Base-by-base conservation (phyloP, 2,113 vertebrate genomes). In the Natator depressus region DNA sequence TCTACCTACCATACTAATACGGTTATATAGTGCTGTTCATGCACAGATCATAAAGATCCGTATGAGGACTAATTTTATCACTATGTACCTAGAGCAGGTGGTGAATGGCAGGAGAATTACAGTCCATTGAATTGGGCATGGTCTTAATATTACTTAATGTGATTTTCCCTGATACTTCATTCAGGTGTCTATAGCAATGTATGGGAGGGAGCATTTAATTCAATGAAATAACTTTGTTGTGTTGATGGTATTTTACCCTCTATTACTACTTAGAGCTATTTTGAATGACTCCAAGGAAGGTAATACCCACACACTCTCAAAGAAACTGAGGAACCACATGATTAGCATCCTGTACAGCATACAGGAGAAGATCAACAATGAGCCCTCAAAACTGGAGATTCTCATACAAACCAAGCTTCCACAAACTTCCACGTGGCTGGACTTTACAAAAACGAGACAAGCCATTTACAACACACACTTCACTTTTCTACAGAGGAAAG, bases 61-160 rank as follows among this genome's bases (percentile, higher is more conserved):
- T 75, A 24, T 75, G 72, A 75, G n/a, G n/a, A 95, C 9, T 80
- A 92, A 94, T 50, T 49, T 50, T 94, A 94, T 89, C 93, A 79
- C 92, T 1, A 87, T 89, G 85, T 38, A 72, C 3, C 16, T 55
- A 25, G 88, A 94, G 95, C 25, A 80, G 53, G 75, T 96, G 89
- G 38, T 22, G 38, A 95, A 84, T 42, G 35, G 4, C 24, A 49
- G 25, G 13, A 72, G 2, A 91, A 5, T 4, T 72, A 78, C 46
- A 16, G 24, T 59, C 55, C 38, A 93, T 80, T 89, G 82, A 75
- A 91, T 84, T 0, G 0, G 8, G 80, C 20, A 27, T 3, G 6
- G 31, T 51, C 92, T 88, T 80, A 80, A 88, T 88, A 78, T 17
- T 8, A 69, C 24, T 57, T 83, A 53, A 83, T 51, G 1, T 20